These are phyloP conservation scores for Sebastes fasciatus DNA, from an alignment of 2,113 vertebrate genomes.

Conservation along the genomic window DNA sequence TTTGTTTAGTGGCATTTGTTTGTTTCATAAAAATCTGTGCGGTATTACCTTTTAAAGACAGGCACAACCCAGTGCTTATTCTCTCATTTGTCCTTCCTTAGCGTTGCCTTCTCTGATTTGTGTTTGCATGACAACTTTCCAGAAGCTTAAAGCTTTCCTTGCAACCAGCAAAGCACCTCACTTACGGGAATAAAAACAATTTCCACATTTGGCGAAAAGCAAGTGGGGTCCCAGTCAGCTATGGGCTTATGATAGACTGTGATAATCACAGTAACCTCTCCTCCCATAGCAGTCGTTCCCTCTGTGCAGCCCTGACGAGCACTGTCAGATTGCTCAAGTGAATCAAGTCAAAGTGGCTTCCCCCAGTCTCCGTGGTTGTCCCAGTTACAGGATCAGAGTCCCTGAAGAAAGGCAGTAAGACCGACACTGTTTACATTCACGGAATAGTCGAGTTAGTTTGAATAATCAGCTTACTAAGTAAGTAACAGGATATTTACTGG, in stretches of 20 bases:
- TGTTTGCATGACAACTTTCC: conserved; percentile 14
- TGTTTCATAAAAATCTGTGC: neutral
- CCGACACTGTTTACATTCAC: conserved; percentile 2
- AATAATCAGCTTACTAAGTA: too few species aligned
- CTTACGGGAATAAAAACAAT: conserved; percentile 12
- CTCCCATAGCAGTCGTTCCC: conserved; percentile 1
- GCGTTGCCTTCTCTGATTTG: neutral
- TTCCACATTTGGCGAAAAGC: conserved; percentile 15
- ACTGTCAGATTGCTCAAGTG: conserved; percentile 18
- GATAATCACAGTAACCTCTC: conserved; percentile 18
- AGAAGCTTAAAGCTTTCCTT: conserved; percentile 9
- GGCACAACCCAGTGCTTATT: neutral
- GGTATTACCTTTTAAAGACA: conserved; percentile 2
- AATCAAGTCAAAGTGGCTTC: conserved; percentile 41
- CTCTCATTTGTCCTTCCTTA: neutral
- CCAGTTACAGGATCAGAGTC: conserved; percentile 23
- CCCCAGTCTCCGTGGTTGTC: conserved; percentile 21
- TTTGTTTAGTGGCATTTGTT: neutral
- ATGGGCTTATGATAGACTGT: conserved; percentile 6
- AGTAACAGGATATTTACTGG: neutral
- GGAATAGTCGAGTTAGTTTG: neutral
- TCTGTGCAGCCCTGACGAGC: conserved; percentile 6
- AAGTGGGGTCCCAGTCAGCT: conserved; percentile 10
- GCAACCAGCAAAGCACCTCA: neutral
- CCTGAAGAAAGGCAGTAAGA: conserved; percentile 8